Evolutionary conservation across 2,797 vertebrate species (phyloP), one percentile per base, ranked within the genome.

Genomic region (Dallia pectoralis): DNA sequence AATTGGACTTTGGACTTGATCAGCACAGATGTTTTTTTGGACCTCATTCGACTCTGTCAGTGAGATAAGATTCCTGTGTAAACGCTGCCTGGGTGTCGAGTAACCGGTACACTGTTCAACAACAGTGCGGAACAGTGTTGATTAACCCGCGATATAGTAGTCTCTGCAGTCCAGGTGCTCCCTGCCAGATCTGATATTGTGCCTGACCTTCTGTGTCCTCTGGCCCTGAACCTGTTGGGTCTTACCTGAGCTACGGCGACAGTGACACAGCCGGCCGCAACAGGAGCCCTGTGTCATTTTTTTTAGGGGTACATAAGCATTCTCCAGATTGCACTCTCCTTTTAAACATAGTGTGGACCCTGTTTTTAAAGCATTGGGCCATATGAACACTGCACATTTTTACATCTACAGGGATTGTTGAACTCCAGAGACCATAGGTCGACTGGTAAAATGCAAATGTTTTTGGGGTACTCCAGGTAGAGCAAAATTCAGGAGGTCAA

Each of bases 111-210:
- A 4, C 48, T 1, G 16, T n/a, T n/a, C n/a, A n/a, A n/a, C n/a
- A n/a, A n/a, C n/a, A n/a, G 9, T 9, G 51, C n/a, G 51, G 19
- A 22, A 56, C 19, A 56, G 36, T 48, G 3, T 63, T 80, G 47
- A 72, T 25, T 71, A 66, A 78, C n/a, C 73, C 69, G 74, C 47
- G 25, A 33, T 18, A 51, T 14, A 11, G 1, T 29, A 29, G 25
- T 62, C 25, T 27, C 25, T 11, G 59, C 22, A 29, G 61, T 30
- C 71, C 30, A 74, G 72, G 51, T 67, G 71, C 68, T 73, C 49
- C 56, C n/a, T 76, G 68, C 76, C 67, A 32, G 44, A 71, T 82
- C 75, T 81, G 73, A 82, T 85, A 79, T 81, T 74, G 77, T 84
- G 79, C 79, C 69, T 65, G 67, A 8, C 30, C 63, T 44, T 71